These are phyloP conservation scores for Campoplex capitator DNA, from an alignment of 2,888 invertebrate species.

Conservation along the genomic window DNA sequence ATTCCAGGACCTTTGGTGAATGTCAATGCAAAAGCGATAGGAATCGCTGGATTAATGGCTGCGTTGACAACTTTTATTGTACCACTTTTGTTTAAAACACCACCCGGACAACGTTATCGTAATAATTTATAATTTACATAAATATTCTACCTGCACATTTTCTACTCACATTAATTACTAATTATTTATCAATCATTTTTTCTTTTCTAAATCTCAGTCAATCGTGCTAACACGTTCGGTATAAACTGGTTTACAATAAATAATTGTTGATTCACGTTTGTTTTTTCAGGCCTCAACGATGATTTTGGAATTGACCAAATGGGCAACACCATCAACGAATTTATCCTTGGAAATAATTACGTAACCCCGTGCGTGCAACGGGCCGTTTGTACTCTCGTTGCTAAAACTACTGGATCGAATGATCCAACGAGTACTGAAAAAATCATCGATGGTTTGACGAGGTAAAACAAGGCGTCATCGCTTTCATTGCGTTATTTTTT, in stretches of 20 bases:
- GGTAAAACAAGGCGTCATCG: conserved; percentile 73
- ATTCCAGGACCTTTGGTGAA: conserved; percentile 86
- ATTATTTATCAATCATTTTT: neutral
- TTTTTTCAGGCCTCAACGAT: conserved; percentile 74
- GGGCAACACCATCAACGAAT: conserved; percentile 78
- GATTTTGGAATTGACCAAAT: conserved; percentile 72
- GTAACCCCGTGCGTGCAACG: conserved; percentile 82
- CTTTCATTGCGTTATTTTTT: neutral
- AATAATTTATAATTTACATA: neutral
- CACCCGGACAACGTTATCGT: conserved; percentile 71
- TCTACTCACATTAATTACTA: neutral
- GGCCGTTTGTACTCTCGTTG: conserved; percentile 81
- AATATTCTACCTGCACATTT: neutral
- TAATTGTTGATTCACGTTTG: neutral
- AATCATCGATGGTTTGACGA: conserved; percentile 83
- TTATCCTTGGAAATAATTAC: conserved; percentile 80
- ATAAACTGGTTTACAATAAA: neutral
- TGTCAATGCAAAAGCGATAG: conserved; percentile 87
- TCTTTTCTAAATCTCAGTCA: neutral
- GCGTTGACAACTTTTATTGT: conserved; percentile 86
- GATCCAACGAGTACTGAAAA: conserved; percentile 81
- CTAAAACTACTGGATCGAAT: conserved; percentile 74
- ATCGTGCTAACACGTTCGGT: neutral
- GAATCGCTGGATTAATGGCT: conserved; percentile 87
- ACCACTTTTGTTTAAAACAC: conserved; percentile 82